Base-by-base conservation (phyloP, 2,888 invertebrate genomes). In the Mesorhabditis spiculigera region DNA sequence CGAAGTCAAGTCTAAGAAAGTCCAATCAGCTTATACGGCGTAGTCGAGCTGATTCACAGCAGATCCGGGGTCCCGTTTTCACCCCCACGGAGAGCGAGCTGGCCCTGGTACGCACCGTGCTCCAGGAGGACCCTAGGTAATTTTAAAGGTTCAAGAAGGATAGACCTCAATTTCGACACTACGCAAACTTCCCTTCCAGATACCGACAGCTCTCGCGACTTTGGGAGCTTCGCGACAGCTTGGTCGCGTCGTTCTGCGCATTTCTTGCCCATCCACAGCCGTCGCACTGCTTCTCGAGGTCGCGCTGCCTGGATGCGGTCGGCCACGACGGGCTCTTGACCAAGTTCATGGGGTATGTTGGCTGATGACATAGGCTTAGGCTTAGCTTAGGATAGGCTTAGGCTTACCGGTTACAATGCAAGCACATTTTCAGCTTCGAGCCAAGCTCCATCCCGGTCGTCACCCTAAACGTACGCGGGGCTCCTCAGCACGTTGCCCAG, bases 171-270 rank as follows among this genome's bases (percentile, higher is more conserved):
- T 28, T n/a, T n/a, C n/a, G n/a, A n/a, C n/a, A n/a, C n/a, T n/a
- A n/a, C n/a, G n/a, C n/a, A n/a, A n/a, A n/a, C n/a, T n/a, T n/a
- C 3, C 28, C 6, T 66, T 71, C 8, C 50, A 76, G 94, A 88
- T 96, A 94, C 88, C 94, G 94, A 88, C 92, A 93, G 87, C 89
- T 97, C 86, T 93, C 94, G 87, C 91, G 94, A 70, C 90, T 96
- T 87, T 94, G 95, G 88, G 94, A 95, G 87, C 95, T 96, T 86
- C 89, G 97, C 75, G 93, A 94, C 87, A 89, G 95, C 79, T 93
- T 96, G 91, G 89, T 97, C 73, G 93, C 95, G 10, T 10, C 16
- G 13, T 43, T 16, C 28, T 41, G 43, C 69, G 13, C 16, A 10
- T 68, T 41, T n/a, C 8, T 50, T n/a, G 58, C 58, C n/a, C 58